Evolutionary conservation across 2,113 vertebrate species (phyloP).

Genomic region (Calidris pugnax): DNA sequence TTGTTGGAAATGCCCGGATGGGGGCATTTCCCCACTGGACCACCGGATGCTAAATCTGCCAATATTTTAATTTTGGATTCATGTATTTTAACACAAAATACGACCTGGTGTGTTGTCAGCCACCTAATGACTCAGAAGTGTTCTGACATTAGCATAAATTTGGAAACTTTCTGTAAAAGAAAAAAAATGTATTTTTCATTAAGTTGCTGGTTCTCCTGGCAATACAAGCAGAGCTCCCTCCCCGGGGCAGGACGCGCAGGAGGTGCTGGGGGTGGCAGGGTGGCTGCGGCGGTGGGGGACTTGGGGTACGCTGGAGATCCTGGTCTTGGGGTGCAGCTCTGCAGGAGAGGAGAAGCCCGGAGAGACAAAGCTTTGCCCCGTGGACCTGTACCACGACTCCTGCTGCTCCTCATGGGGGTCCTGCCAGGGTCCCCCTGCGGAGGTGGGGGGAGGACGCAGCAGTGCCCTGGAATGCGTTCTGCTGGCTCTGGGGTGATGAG

Average conservation of each 20-base stretch:
- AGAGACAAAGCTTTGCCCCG: fast-evolving
- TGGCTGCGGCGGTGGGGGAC: fast-evolving
- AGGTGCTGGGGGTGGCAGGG: fast-evolving
- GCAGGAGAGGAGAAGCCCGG: fast-evolving
- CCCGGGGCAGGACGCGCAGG: not conserved
- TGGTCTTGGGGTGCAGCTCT: not conserved
- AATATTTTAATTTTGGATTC: not conserved
- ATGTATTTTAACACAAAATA: not conserved
- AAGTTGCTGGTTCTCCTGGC: not conserved
- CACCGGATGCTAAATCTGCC: not conserved
- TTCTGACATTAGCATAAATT: not conserved
- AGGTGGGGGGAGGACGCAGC: fast-evolving
- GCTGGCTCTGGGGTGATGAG: fast-evolving
- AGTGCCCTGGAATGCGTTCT: fast-evolving
- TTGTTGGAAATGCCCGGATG: not conserved
- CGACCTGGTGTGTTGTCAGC: not conserved
- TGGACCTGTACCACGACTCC: fast-evolving
- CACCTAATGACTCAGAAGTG: not conserved
- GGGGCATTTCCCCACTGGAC: not conserved
- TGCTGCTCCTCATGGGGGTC: not conserved
- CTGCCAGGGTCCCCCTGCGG: fast-evolving
- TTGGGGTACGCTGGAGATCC: fast-evolving
- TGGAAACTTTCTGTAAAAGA: not conserved
- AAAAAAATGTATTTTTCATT: not conserved
- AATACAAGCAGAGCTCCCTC: not conserved